Evolutionary conservation across 1,140 invertebrate species (phyloP).

Genomic region (Venturia canescens): DNA sequence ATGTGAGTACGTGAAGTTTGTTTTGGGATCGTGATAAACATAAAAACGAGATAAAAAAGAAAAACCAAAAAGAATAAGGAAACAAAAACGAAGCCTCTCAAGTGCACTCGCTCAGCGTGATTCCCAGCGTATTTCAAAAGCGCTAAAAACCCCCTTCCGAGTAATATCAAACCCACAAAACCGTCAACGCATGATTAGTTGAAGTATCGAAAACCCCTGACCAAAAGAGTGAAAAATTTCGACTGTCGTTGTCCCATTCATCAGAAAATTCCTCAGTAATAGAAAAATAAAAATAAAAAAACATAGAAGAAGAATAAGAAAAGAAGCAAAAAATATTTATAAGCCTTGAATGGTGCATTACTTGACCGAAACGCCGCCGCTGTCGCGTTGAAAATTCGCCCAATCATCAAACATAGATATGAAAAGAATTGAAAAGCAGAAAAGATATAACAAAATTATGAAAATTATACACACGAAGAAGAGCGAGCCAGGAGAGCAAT

Average conservation of each 20-base stretch:
- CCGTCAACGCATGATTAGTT: neutral
- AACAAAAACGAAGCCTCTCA: neutral
- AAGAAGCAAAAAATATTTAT: neutral
- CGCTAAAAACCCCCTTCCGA: neutral
- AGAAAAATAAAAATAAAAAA: neutral
- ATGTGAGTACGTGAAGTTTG: too few relatives aligned
- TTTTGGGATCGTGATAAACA: too few relatives aligned
- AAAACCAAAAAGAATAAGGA: neutral
- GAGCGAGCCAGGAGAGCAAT: neutral
- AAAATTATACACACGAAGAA: neutral
- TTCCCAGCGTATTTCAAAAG: neutral
- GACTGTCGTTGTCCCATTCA: neutral
- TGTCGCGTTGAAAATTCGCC: constrained; percentile 23
- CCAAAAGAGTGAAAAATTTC: constrained; percentile 12
- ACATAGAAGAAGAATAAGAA: neutral
- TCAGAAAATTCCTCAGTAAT: neutral
- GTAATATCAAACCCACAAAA: constrained; percentile 24
- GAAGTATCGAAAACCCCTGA: constrained; percentile 17
- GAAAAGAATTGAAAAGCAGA: neutral
- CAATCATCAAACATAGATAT: constrained; percentile 12
- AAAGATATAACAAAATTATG: neutral
- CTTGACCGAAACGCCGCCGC: constrained; percentile 13
- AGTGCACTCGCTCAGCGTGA: neutral
- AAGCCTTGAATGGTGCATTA: constrained; percentile 20
- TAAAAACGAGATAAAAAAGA: neutral